Conservation (phyloP, 2,888 invertebrate species). For the Allygus modestus region DNA sequence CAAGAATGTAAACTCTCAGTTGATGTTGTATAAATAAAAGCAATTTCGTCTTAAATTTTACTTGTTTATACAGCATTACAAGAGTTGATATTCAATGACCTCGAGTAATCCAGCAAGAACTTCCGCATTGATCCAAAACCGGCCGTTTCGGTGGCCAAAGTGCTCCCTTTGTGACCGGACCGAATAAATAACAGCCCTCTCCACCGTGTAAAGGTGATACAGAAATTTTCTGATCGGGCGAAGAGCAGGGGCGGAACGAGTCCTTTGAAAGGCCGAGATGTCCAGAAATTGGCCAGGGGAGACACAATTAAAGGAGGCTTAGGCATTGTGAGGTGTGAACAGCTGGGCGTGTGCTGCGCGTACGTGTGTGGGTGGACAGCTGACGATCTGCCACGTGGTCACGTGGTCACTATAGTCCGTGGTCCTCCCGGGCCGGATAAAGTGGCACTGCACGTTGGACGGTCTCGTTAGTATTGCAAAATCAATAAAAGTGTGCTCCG, state of each 20-base stretch:
- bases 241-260: constrained; percentile 51
- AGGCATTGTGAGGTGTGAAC: constrained; percentile 57
- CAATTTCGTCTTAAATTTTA: no score
- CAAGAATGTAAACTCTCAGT: no score
- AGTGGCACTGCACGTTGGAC: no score
- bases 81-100: neutral
- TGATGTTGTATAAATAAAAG: no score
- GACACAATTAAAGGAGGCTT: constrained; percentile 60
- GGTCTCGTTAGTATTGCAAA: no score
- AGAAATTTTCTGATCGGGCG: constrained; percentile 33
- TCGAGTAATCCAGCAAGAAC: neutral
- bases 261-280: constrained; percentile 48
- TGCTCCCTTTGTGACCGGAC: neutral
- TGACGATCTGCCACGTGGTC: constrained; percentile 36
- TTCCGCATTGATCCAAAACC: neutral
- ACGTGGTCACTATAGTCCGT: neutral
- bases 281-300: constrained; percentile 56
- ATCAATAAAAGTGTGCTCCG: no score
- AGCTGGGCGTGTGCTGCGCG: constrained; percentile 39
- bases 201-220: constrained; percentile 38
- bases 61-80: neutral
- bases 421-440: constrained; percentile 29
- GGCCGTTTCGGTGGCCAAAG: neutral
- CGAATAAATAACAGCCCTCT: neutral
- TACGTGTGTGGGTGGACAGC: constrained; percentile 43